Evolutionary conservation across 1,140 invertebrate species (phyloP), one percentile per base, ranked within the genome.

Genomic region (Coboldia fuscipes): DNA sequence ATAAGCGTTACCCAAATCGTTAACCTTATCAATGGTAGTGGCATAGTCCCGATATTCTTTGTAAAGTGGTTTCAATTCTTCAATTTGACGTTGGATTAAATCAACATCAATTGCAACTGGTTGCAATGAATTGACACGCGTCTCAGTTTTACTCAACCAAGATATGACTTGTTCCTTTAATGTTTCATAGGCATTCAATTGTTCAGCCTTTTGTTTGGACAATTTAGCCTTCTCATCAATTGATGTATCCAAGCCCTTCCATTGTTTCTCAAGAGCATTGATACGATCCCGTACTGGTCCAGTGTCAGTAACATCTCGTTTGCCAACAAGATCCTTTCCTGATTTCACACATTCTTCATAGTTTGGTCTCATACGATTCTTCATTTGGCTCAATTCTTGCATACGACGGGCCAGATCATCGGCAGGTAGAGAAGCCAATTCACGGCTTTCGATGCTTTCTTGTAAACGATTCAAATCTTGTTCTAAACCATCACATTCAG

Each of bases 11-110:
- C 86, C 89, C 1, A 88, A 61, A 48, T 93, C 86, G 56, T 90
- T 90, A 17, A 93, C 66, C 60, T 85, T 90, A 42, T 94, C 88
- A 34, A 94, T 78, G 12, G 75, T 88, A 1, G 68, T 57, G 1
- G 68, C 72, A 58, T 78, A 90, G 43, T 89, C 84, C 21, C 81
- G 69, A 57, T 92, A 83, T 47, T 93, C 86, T 47, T 89, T 88
- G 15, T 76, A 58, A 22, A 96, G 65, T 0, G 88, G 86, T 58
- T 89, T 78, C 10, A 93, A 50, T 49, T 92, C 82, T 34, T 90
- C 80, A 29, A 72, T 68, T 51, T 93, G 88, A 37, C 68, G 67
- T 39, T 76, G 79, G 12, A 92, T 59, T 28, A 74, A 71, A 28
- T 92, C 85, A 37, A 86, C 56, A 50, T 93, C 83, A 12, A 93